Evolutionary conservation across 2,888 invertebrate genomes (phyloP).

Genomic region (Cenopis cana): DNA sequence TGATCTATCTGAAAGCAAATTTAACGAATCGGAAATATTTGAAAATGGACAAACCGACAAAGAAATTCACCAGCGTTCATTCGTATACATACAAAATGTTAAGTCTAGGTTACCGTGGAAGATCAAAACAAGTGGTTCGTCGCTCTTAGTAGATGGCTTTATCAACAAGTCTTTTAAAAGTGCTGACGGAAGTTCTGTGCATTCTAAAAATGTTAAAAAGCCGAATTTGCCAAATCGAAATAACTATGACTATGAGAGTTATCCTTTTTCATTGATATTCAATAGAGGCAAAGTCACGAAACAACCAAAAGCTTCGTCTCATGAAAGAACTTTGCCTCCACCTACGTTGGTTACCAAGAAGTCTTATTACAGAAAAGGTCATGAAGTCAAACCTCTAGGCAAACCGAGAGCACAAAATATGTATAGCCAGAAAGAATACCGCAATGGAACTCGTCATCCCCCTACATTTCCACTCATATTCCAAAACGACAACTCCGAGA

Average conservation of each 20-base stretch:
- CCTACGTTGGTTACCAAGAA: neutral
- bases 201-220: neutral
- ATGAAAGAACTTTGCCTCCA: neutral
- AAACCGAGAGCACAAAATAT: neutral
- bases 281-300: neutral
- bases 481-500: neutral
- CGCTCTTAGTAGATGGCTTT: conserved; percentile 3
- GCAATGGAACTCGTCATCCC: no score
- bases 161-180: neutral
- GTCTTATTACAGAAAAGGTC: neutral
- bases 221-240: neutral
- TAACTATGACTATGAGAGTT: neutral
- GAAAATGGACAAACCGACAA: conserved; percentile 51
- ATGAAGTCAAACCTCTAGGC: neutral
- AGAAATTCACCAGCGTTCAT: conserved; percentile 62
- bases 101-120: conserved; percentile 55
- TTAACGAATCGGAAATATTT: conserved; percentile 58
- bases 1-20: conserved; percentile 42
- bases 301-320: neutral
- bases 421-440: neutral
- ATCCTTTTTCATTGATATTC: neutral
- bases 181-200: neutral
- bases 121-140: conserved; percentile 34
- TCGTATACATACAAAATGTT: conserved; percentile 62
- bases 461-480: neutral